Percentiles rank a stretch among this genome's conserved stretches.
These are phyloP conservation scores for Diadema setosum DNA, from an alignment of 35 echinoderm and acorn worm species.

Conservation along the genomic window DNA sequence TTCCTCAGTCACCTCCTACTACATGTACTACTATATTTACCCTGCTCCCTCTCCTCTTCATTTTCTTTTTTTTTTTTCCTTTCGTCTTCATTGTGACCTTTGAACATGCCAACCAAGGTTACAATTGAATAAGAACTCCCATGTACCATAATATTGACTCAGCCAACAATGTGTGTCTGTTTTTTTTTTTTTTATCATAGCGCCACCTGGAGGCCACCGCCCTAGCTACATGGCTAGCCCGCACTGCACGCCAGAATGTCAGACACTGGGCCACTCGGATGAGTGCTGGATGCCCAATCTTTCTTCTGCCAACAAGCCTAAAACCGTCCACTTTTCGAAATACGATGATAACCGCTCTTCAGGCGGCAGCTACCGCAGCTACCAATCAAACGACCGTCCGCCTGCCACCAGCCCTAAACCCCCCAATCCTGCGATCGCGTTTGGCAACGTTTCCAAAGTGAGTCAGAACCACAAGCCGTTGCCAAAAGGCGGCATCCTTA, in stretches of 20 bases:
- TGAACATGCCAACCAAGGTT: too few relatives aligned
- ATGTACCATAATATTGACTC: too few relatives aligned
- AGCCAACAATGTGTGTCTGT: too few relatives aligned
- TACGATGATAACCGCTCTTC: not conserved
- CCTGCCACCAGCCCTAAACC: not conserved
- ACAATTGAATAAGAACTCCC: too few relatives aligned
- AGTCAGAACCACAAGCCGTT: not conserved
- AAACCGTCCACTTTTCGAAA: constrained; percentile 36
- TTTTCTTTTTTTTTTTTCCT: too few relatives aligned
- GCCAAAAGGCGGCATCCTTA: not conserved
- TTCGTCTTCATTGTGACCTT: too few relatives aligned
- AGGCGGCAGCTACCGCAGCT: not conserved
- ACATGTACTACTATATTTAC: too few relatives aligned
- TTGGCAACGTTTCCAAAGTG: not conserved
- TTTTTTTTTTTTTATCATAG: not conserved
- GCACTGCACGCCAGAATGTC: constrained; percentile 76
- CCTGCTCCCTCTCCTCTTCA: too few relatives aligned
- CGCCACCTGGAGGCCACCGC: constrained; percentile 15
- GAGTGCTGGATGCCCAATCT: constrained; percentile 55
- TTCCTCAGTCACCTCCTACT: too few relatives aligned
- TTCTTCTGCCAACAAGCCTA: constrained; percentile 17
- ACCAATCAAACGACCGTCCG: not conserved
- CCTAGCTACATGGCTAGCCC: constrained; percentile 54
- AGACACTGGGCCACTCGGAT: constrained; percentile 73
- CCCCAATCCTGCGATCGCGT: not conserved